Percentiles rank a stretch among this genome's conserved stretches.
Evolutionary conservation across 2,113 vertebrate genomes (phyloP).

Genomic region (Apus apus): DNA sequence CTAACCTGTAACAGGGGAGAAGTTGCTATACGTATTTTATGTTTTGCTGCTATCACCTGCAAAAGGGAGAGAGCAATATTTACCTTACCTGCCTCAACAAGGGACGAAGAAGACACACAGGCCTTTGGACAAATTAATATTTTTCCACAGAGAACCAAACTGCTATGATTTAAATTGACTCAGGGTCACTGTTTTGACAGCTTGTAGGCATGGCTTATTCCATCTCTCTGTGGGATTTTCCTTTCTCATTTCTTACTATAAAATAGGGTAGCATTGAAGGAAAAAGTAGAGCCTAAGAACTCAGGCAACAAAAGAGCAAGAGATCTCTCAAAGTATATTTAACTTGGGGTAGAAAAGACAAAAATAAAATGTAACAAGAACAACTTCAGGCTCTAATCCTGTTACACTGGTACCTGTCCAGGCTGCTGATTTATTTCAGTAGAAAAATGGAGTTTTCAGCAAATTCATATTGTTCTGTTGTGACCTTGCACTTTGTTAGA

Average conservation of each 20-base stretch:
- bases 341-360: background rate
- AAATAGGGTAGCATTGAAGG: background rate
- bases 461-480: background rate
- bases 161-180: background rate
- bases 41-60: background rate
- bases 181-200: background rate
- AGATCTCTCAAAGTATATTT: background rate
- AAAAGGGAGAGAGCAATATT: background rate
- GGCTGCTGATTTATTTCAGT: background rate
- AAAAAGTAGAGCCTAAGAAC: background rate
- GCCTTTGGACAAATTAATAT: background rate
- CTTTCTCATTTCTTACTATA: background rate
- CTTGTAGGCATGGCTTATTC: background rate
- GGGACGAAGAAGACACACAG: background rate
- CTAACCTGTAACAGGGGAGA: background rate
- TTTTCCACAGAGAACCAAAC: background rate
- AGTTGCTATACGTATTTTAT: background rate
- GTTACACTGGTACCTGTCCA: background rate
- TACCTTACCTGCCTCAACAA: background rate
- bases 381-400: background rate
- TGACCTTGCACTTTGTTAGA: background rate
- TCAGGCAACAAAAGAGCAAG: background rate
- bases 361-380: background rate
- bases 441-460: background rate
- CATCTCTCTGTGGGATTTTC: background rate